Percentiles rank a stretch among this genome's conserved stretches.
Conservation (phyloP, 2,113 vertebrate genomes). For the Glaucidium brasilianum region DNA sequence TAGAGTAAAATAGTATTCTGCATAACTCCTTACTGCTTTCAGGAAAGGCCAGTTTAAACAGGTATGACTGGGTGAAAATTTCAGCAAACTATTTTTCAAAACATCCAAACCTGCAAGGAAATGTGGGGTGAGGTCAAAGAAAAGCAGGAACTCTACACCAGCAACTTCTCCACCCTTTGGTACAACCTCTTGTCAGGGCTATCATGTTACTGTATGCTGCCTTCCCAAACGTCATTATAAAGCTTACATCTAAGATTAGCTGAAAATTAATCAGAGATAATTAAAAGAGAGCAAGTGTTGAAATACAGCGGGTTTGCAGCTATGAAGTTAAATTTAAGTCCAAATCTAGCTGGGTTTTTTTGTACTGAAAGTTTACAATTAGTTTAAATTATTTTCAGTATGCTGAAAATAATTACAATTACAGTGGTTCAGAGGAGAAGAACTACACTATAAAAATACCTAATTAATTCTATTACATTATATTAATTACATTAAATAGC, state of each 20-base stretch:
- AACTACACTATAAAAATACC: not conserved
- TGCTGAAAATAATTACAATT: not conserved
- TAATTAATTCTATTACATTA: not conserved
- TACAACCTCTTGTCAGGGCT: not conserved
- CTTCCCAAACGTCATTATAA: not conserved
- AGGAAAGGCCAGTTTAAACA: not conserved
- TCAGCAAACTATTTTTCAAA: not conserved
- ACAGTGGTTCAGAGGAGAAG: not conserved
- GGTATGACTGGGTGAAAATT: not conserved
- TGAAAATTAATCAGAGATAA: not conserved
- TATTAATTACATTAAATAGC: not conserved
- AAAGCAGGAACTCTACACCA: not conserved
- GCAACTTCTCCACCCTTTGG: not conserved
- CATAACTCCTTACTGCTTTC: not conserved
- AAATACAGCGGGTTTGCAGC: not conserved
- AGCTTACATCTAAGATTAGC: not conserved
- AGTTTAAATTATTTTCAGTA: not conserved
- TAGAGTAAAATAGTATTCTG: not conserved
- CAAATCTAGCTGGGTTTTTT: fast-evolving
- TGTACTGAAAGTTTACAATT: not conserved
- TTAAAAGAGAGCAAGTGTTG: not conserved
- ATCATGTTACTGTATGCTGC: not conserved
- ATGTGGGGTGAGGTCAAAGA: not conserved
- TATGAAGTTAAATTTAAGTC: not conserved
- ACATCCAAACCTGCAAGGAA: not conserved